These are phyloP conservation scores for Acronicta psi DNA, from an alignment of 2,888 invertebrate species.

Conservation along the genomic window DNA sequence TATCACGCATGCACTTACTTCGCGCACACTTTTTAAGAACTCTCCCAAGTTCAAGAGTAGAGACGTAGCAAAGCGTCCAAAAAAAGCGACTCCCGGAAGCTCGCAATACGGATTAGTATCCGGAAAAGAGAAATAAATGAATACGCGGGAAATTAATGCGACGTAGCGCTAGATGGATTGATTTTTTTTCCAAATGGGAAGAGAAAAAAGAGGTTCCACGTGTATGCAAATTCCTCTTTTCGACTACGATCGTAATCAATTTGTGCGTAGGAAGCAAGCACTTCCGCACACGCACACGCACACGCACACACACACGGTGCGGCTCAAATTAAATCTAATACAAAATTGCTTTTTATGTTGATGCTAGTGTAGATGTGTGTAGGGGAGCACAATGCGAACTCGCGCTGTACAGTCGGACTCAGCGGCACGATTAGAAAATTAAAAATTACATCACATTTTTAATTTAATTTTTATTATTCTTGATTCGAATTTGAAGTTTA, in stretches of 20 bases:
- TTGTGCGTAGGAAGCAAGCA: conserved; percentile 85
- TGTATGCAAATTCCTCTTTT: conserved; percentile 87
- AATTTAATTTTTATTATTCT: neutral
- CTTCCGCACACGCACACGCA: conserved; percentile 72
- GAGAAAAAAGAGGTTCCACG: conserved; percentile 69
- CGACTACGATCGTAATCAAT: conserved; percentile 87
- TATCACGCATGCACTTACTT: conserved; percentile 78
- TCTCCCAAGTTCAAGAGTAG: conserved; percentile 42
- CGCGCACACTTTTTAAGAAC: conserved; percentile 27
- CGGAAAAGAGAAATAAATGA: conserved; percentile 55
- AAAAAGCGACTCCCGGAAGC: neutral
- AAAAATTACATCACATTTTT: conserved; percentile 28
- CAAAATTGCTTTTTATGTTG: conserved; percentile 89
- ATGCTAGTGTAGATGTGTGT: conserved; percentile 85
- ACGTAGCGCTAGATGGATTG: conserved; percentile 67
- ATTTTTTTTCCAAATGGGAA: conserved; percentile 67
- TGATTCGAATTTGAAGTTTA: neutral
- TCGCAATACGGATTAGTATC: conserved; percentile 12
- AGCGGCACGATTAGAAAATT: conserved; percentile 64
- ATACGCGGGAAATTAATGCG: conserved; percentile 69
- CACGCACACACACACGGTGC: conserved; percentile 61
- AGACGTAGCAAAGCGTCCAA: neutral
- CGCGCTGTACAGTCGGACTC: conserved; percentile 78
- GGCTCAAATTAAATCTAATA: conserved; percentile 89
- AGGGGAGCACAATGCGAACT: conserved; percentile 83